Conservation (phyloP, 64 coral and sea anemone genomes). For the Anthopleura sola region DNA sequence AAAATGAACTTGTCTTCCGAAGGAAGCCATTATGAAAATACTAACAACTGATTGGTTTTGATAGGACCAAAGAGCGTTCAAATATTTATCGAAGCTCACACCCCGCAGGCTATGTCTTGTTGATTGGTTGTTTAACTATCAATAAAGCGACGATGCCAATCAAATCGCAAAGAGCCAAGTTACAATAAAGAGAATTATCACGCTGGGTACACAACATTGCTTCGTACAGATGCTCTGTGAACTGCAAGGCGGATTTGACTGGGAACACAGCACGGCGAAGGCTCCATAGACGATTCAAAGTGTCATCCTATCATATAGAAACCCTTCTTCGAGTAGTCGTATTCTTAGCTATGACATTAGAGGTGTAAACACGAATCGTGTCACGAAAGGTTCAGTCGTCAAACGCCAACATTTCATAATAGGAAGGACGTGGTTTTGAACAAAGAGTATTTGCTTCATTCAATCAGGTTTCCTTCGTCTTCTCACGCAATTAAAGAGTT, state of each 20-base stretch:
- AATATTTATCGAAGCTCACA: constrained; percentile 92
- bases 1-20: constrained; percentile 82
- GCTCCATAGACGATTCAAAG: constrained; percentile 1
- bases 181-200: constrained; percentile 89
- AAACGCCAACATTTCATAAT: constrained; percentile 40
- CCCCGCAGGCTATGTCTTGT: constrained; percentile 70
- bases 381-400: constrained; percentile 22
- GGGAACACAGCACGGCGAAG: constrained; percentile 39
- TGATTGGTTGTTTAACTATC: constrained; percentile 96
- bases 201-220: constrained; percentile 79
- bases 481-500: constrained; percentile 87
- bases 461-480: constrained; percentile 64
- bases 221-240: constrained; percentile 89
- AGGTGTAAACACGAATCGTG: constrained; percentile 3
- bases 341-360: constrained; percentile 20
- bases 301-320: not conserved
- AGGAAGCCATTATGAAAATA: constrained; percentile 81
- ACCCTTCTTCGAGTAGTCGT: not conserved
- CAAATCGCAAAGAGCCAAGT: constrained; percentile 75
- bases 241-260: constrained; percentile 76
- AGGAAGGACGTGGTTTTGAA: constrained; percentile 67
- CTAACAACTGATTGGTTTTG: constrained; percentile 90
- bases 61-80: constrained; percentile 85
- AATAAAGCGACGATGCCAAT: constrained; percentile 94
- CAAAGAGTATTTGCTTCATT: constrained; percentile 85